Conservation (phyloP, 2,113 vertebrate species). For the Cyprinodon brontotheroides region DNA sequence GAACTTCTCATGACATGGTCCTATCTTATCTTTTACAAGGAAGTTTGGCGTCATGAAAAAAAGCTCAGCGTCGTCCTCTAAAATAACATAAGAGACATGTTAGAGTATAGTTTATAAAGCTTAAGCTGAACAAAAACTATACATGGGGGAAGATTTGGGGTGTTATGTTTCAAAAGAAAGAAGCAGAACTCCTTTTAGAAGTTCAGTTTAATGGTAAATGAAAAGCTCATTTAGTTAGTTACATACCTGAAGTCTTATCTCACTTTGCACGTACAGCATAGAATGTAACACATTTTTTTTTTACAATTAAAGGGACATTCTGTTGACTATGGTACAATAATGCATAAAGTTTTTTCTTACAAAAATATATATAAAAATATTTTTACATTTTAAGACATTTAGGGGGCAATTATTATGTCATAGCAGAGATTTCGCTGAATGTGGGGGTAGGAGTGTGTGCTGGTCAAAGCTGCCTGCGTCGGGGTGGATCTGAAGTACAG, state of each 20-base stretch:
- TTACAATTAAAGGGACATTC: neutral
- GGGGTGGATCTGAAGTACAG: constrained; percentile 19
- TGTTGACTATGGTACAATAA: neutral
- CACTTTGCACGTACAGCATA: neutral
- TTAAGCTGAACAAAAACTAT: constrained; percentile 6
- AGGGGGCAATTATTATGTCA: constrained; percentile 39
- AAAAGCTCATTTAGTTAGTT: neutral
- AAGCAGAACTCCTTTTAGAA: neutral
- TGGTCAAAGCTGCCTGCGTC: constrained; percentile 4
- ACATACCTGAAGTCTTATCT: neutral
- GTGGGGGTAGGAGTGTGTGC: constrained; percentile 16
- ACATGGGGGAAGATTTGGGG: neutral
- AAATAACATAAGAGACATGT: constrained; percentile 9
- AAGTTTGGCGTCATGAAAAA: constrained; percentile 61
- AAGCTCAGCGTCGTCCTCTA: neutral
- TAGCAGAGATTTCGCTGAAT: constrained; percentile 44
- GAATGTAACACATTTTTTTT: neutral
- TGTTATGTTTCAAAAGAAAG: constrained; percentile 3
- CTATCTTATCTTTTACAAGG: constrained; percentile 62
- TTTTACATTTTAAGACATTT: neutral
- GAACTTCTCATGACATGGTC: constrained; percentile 27
- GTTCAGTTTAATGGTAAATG: constrained; percentile 5
- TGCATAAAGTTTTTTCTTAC: neutral
- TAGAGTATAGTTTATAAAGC: neutral
- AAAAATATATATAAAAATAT: neutral